phyloP scores from a whole-genome alignment of 1,140 invertebrate genomes.

The Aphelenchoides avenae region DNA sequence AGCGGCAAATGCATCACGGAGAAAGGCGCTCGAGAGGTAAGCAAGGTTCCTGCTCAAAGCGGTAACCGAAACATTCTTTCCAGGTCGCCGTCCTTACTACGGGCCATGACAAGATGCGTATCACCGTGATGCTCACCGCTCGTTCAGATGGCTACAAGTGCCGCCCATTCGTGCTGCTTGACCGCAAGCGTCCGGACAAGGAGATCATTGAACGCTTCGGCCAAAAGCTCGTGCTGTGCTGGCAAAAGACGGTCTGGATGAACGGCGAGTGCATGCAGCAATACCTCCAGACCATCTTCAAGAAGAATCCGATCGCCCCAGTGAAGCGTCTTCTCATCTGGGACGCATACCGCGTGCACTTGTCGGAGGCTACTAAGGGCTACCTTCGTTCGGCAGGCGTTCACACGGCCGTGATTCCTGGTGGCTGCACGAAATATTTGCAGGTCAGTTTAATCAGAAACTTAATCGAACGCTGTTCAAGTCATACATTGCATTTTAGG shows the following conservation, averaged over 20 bases:
- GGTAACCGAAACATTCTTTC: too few species aligned
- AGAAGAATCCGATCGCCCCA: too few species aligned
- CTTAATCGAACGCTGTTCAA: not conserved
- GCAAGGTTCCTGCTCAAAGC: not conserved
- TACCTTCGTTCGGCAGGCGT: not conserved
- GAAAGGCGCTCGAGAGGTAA: not conserved
- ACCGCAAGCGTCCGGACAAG: not conserved
- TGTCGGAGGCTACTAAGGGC: conserved; percentile 4
- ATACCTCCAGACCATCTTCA: conserved; percentile 4
- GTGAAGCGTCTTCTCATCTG: conserved; percentile 10
- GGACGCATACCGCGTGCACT: conserved; percentile 6
- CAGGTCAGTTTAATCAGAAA: conserved; percentile 13
- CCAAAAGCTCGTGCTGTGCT: not conserved
- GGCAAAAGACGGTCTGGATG: conserved; percentile 10
- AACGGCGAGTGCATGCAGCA: not conserved
- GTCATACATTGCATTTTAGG: conserved; percentile 14
- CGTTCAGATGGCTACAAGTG: conserved; percentile 7
- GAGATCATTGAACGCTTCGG: conserved; percentile 5
- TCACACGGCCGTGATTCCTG: conserved; percentile 10
- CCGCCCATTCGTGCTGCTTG: not conserved
- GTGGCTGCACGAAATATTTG: conserved; percentile 11
- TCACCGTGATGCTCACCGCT: conserved; percentile 11
- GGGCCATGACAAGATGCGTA: conserved; percentile 8
- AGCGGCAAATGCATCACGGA: conserved; percentile 2
- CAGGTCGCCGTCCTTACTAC: conserved; percentile 4